Evolutionary conservation across 2,113 vertebrate genomes (phyloP).

Genomic region (Neolamprologus modestus): DNA sequence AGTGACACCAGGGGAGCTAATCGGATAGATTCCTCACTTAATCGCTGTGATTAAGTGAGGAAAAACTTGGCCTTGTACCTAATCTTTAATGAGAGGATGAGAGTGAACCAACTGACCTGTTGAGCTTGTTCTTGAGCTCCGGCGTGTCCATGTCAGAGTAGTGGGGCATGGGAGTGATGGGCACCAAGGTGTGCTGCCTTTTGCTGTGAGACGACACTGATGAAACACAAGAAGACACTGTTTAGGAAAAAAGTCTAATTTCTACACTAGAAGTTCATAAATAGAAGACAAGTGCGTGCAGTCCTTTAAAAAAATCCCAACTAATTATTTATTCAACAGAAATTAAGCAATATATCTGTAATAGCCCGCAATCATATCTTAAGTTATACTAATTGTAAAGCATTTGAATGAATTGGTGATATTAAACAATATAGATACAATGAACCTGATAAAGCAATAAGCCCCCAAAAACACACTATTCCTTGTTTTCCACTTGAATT

Average conservation of each 20-base stretch:
- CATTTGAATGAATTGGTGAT: background rate
- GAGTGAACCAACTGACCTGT: conserved; percentile 70
- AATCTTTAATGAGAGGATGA: background rate
- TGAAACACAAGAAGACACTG: background rate
- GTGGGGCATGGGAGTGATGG: conserved; percentile 84
- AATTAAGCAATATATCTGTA: background rate
- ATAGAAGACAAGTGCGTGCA: background rate
- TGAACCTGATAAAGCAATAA: background rate
- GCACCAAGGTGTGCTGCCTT: conserved; percentile 52
- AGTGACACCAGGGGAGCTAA: background rate
- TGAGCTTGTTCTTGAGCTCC: conserved; percentile 83
- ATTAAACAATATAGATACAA: background rate
- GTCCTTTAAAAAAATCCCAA: background rate
- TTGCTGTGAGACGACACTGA: conserved; percentile 62
- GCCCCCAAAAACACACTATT: background rate
- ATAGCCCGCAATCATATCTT: background rate
- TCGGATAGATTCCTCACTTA: background rate
- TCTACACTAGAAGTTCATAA: background rate
- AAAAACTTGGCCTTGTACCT: background rate
- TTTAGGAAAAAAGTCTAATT: fast-evolving
- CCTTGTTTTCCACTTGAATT: background rate
- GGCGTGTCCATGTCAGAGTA: conserved; percentile 96
- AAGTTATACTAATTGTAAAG: background rate
- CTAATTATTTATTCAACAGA: background rate
- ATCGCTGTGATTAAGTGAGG: background rate